phyloP scores from a whole-genome alignment of 2,888 invertebrate species.

The Labia minor region DNA sequence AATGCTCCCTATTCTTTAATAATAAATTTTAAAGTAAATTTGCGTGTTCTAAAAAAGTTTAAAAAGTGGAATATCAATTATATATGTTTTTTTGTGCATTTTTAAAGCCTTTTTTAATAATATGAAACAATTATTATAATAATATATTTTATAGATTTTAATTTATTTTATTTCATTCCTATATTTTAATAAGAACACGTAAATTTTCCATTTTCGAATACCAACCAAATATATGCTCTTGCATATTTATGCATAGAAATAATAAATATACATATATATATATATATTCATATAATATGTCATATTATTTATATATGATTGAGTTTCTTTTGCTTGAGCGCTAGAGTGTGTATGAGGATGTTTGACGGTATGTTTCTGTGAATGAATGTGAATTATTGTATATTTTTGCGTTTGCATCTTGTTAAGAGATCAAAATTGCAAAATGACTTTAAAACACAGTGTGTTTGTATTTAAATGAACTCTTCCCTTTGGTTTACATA shows the following conservation, averaged over 20 bases:
- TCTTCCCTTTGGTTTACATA: not conserved
- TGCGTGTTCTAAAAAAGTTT: too few relatives aligned
- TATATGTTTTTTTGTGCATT: too few relatives aligned
- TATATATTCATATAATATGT: not conserved
- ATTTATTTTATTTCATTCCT: not conserved
- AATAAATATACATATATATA: not conserved
- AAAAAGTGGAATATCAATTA: too few relatives aligned
- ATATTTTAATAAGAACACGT: not conserved
- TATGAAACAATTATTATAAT: not conserved
- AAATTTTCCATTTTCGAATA: not conserved
- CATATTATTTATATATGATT: not conserved
- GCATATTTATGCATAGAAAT: not conserved
- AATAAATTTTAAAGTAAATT: too few relatives aligned
- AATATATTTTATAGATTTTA: not conserved
- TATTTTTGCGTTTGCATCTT: slow-evolving; percentile 7
- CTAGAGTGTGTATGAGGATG: not conserved
- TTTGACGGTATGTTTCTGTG: not conserved
- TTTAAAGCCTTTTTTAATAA: too few relatives aligned
- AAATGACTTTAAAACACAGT: not conserved
- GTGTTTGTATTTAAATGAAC: not conserved
- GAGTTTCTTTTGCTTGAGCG: slow-evolving; percentile 1
- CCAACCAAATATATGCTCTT: not conserved
- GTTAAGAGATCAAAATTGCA: not conserved
- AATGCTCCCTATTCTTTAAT: not conserved
- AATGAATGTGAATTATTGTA: not conserved